Evolutionary conservation across 2,113 vertebrate species (phyloP).

Genomic region (Bothrops jararaca): DNA sequence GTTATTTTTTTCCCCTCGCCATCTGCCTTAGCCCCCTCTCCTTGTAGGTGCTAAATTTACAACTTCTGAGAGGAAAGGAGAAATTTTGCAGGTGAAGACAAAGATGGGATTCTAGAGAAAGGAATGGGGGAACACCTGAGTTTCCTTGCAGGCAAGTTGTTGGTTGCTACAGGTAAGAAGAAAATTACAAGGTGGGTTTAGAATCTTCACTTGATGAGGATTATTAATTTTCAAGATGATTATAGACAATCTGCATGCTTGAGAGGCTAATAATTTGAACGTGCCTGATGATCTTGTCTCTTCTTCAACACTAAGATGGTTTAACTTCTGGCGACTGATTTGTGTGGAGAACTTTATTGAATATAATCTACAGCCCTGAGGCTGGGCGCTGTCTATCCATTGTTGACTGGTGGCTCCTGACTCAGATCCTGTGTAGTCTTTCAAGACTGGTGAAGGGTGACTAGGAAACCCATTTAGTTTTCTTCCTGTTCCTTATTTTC

Average conservation of each 20-base stretch:
- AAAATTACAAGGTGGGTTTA: background rate
- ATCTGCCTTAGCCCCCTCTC: background rate
- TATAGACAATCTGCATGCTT: background rate
- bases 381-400: background rate
- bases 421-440: background rate
- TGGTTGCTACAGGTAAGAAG: background rate
- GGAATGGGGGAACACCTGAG: background rate
- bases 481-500: slow-evolving; percentile 5
- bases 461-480: background rate
- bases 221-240: background rate
- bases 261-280: background rate
- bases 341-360: background rate
- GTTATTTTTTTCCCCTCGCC: background rate
- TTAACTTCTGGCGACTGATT: background rate
- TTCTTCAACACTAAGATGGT: background rate
- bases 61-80: background rate
- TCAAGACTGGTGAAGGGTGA: background rate
- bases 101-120: background rate
- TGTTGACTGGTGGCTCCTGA: background rate
- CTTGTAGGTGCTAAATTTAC: background rate
- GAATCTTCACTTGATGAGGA: background rate
- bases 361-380: background rate
- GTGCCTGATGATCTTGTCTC: background rate
- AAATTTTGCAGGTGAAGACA: background rate
- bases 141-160: background rate